phyloP scores from a whole-genome alignment of 2,113 vertebrate species.

The Baryphthengus martii region DNA sequence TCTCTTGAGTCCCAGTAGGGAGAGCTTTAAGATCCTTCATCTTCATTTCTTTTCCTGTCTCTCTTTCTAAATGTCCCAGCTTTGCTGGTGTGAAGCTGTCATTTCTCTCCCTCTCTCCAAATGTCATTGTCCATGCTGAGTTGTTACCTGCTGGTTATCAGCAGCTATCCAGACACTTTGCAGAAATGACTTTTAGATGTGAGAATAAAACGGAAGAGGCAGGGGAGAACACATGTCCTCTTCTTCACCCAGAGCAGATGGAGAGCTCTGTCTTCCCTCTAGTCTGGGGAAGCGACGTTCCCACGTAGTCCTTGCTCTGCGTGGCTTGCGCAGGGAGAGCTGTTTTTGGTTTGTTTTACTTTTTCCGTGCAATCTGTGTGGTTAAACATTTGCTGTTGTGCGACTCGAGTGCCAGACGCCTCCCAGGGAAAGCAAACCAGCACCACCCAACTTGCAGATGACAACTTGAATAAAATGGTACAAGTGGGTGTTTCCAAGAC shows the following conservation, averaged over 20 bases:
- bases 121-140: slow-evolving; percentile 66
- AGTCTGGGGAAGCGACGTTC: not conserved
- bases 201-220: not conserved
- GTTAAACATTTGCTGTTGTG: slow-evolving; percentile 58
- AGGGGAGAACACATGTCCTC: slow-evolving; percentile 20
- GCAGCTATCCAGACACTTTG: slow-evolving; percentile 43
- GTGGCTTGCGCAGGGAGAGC: not conserved
- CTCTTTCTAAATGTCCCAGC: slow-evolving; percentile 31
- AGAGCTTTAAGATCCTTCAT: slow-evolving; percentile 59
- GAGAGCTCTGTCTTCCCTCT: slow-evolving; percentile 9
- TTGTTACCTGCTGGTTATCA: slow-evolving; percentile 62
- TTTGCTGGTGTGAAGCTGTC: slow-evolving; percentile 47
- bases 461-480: not conserved
- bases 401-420: slow-evolving; percentile 46
- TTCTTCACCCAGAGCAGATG: slow-evolving; percentile 37
- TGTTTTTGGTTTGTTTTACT: slow-evolving; percentile 62
- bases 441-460: not conserved
- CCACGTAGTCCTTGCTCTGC: slow-evolving; percentile 16
- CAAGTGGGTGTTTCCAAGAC: not conserved
- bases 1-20: slow-evolving; percentile 44
- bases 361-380: slow-evolving; percentile 8
- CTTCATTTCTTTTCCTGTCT: slow-evolving; percentile 52
- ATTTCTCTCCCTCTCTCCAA: slow-evolving; percentile 53
- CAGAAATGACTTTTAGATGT: slow-evolving; percentile 59
- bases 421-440: slow-evolving; percentile 7